Conservation (phyloP, 2,113 vertebrate genomes). For the Rhea americana region DNA sequence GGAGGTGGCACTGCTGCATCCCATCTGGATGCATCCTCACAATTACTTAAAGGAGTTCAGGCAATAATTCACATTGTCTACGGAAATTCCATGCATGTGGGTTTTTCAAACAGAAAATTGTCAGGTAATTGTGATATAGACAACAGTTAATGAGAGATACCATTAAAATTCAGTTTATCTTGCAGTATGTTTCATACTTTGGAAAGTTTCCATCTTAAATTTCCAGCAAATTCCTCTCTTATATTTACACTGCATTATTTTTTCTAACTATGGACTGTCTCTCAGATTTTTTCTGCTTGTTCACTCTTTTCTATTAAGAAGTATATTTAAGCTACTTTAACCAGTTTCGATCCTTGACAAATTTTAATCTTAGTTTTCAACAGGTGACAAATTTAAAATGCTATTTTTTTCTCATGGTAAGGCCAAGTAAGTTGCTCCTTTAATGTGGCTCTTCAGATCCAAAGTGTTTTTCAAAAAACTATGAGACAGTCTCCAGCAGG, state of each 20-base stretch:
- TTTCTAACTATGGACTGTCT: background rate
- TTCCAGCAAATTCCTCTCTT: background rate
- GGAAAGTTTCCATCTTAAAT: background rate
- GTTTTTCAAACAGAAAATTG: too few relatives aligned
- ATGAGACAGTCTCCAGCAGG: conserved; percentile 7
- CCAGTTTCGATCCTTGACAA: background rate
- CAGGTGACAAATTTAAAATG: background rate
- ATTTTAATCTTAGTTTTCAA: conserved; percentile 1
- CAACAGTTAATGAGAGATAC: background rate
- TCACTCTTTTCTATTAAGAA: background rate
- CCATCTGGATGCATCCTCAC: background rate
- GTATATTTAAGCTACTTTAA: background rate
- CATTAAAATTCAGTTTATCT: background rate
- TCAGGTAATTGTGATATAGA: background rate
- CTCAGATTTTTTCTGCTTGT: background rate
- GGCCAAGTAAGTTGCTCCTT: background rate
- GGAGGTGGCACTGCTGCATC: background rate
- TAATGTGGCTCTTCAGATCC: background rate
- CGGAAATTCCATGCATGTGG: background rate
- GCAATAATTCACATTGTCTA: background rate
- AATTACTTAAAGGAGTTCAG: background rate
- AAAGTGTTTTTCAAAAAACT: conserved; percentile 6
- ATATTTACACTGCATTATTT: background rate
- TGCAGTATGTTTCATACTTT: background rate
- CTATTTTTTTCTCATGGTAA: background rate